phyloP scores from a whole-genome alignment of 2,113 vertebrate species.

The Ondatra zibethicus region DNA sequence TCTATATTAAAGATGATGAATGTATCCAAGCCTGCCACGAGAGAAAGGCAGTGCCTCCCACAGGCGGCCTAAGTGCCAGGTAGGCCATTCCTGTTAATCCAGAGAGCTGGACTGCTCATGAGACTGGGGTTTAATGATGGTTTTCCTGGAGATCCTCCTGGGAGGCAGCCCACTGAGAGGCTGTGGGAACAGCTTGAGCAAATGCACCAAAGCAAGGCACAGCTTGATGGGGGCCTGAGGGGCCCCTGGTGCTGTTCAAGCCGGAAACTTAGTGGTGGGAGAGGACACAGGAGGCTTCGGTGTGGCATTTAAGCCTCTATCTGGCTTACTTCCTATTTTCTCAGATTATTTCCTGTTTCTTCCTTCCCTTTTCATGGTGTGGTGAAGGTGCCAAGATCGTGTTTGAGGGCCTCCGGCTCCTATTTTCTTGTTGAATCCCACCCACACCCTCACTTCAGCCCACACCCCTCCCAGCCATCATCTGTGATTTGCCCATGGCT shows the following conservation, averaged over 20 bases:
- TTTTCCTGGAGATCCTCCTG: neutral
- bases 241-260: neutral
- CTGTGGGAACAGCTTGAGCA: slow-evolving; percentile 17
- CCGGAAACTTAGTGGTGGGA: neutral
- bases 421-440: neutral
- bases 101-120: neutral
- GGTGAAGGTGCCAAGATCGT: neutral
- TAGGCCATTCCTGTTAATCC: neutral
- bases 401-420: neutral
- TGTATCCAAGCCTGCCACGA: neutral
- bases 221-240: slow-evolving; percentile 6
- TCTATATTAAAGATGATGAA: neutral
- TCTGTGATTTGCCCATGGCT: neutral
- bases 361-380: neutral
- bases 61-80: neutral
- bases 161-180: neutral
- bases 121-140: neutral
- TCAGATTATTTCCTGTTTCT: neutral
- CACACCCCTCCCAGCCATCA: neutral
- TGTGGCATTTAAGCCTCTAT: neutral
- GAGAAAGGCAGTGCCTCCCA: neutral
- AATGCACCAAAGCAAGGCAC: neutral
- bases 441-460: neutral
- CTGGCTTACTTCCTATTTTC: neutral
- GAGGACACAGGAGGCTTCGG: neutral